phyloP scores from a whole-genome alignment of 2,113 vertebrate species.

The Thalassarche chlororhynchos region DNA sequence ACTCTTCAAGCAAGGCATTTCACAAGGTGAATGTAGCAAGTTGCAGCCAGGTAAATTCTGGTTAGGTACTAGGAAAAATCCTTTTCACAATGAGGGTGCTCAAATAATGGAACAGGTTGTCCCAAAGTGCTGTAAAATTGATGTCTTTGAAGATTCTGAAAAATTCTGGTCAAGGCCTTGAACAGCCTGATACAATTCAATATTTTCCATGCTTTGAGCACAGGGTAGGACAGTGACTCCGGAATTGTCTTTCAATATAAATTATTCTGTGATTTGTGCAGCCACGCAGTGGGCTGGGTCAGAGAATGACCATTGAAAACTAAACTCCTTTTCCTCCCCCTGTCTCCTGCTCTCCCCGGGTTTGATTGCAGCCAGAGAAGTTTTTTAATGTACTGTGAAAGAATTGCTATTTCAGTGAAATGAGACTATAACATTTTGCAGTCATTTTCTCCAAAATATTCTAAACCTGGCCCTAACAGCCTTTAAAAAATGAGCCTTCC shows the following conservation, averaged over 20 bases:
- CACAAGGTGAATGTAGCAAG: not conserved
- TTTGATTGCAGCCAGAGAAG: not conserved
- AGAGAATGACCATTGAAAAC: not conserved
- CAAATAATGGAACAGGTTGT: not conserved
- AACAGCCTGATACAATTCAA: not conserved
- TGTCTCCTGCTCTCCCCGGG: not conserved
- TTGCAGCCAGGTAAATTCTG: not conserved
- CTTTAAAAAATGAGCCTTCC: not conserved
- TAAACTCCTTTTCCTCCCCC: not conserved
- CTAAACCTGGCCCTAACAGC: not conserved
- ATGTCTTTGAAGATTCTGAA: not conserved
- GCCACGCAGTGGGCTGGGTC: not conserved
- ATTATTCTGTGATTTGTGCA: not conserved
- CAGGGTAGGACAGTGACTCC: not conserved
- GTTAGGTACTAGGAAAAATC: not conserved
- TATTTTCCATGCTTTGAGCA: not conserved
- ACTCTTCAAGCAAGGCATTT: not conserved
- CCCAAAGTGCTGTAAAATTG: not conserved
- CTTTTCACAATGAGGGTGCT: not conserved
- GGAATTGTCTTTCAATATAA: not conserved
- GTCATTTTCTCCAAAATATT: not conserved
- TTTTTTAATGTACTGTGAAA: not conserved
- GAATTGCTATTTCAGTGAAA: not conserved
- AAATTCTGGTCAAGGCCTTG: not conserved
- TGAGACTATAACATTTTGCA: not conserved